A percentile compares a stretch with the other conserved stretches of the same genome.
Evolutionary conservation across 2,113 vertebrate species (phyloP).

Genomic region (Carassius auratus): DNA sequence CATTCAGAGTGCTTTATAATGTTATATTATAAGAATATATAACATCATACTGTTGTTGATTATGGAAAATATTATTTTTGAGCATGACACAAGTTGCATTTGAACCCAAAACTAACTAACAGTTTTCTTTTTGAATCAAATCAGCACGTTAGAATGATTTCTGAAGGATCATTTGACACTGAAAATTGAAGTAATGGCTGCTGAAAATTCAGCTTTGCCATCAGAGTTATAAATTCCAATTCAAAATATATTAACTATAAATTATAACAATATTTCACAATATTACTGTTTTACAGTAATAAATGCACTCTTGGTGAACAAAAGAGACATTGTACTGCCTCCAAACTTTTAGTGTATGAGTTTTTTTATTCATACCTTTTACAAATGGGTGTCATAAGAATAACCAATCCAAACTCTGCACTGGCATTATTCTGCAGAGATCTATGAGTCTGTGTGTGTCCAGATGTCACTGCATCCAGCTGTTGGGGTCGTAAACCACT

Average conservation of each 20-base stretch:
- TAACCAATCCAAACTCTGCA: conserved; percentile 21
- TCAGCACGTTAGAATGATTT: no score
- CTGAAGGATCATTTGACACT: no score
- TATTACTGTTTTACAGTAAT: not conserved
- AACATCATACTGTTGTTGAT: no score
- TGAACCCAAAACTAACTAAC: conserved; percentile 2
- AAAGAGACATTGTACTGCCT: not conserved
- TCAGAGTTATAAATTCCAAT: no score
- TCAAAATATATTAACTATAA: no score
- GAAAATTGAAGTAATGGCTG: no score
- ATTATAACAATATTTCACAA: not conserved
- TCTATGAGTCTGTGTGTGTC: conserved; percentile 8
- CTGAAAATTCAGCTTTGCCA: no score
- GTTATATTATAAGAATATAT: no score
- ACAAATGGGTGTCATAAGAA: conserved; percentile 39
- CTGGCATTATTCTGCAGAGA: conserved; percentile 35
- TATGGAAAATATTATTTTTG: no score
- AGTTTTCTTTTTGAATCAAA: no score
- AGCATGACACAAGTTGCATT: conserved; percentile 15
- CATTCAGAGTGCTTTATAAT: no score
- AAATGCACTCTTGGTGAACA: not conserved
- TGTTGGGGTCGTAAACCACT: conserved; percentile 45
- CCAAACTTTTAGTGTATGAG: not conserved
- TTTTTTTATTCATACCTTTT: not conserved
- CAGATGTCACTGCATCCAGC: conserved; percentile 50